These are phyloP conservation scores for Leucoraja ocellata DNA, from an alignment of 2,797 vertebrate species.

Conservation along the genomic window DNA sequence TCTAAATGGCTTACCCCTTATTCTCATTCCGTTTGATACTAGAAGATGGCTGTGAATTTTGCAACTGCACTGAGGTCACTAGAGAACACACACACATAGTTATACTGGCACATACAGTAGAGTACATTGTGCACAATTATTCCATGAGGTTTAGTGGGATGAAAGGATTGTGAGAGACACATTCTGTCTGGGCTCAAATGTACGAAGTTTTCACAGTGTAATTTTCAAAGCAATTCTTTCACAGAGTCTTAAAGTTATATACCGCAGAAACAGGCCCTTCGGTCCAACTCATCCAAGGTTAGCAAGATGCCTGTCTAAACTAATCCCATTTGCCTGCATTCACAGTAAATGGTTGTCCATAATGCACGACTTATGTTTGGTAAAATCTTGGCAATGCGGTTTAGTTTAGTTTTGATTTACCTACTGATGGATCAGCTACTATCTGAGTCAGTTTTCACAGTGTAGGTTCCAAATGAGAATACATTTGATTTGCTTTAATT, in stretches of 20 bases:
- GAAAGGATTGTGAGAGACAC: neutral
- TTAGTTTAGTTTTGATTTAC: too few species aligned
- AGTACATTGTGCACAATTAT: neutral
- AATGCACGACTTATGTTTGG: neutral
- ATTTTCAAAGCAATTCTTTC: neutral
- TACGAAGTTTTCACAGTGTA: neutral
- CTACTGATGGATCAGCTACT: neutral
- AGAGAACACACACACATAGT: neutral
- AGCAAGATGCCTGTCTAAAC: too few species aligned
- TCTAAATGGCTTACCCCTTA: too few species aligned
- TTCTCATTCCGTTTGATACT: neutral
- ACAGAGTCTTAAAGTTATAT: too few species aligned
- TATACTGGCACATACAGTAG: neutral
- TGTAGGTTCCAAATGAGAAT: neutral
- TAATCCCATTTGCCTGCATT: neutral
- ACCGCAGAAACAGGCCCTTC: too few species aligned
- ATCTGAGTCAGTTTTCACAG: neutral
- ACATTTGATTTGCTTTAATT: conserved; percentile 5
- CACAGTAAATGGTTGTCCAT: neutral
- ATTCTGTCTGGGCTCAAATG: neutral
- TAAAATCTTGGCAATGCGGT: neutral
- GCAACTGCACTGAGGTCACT: neutral
- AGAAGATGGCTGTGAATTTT: neutral
- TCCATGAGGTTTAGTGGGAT: neutral
- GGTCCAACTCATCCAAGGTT: too few species aligned